Evolutionary conservation across 1,140 invertebrate species (phyloP).

Genomic region (Subanguina moxae): DNA sequence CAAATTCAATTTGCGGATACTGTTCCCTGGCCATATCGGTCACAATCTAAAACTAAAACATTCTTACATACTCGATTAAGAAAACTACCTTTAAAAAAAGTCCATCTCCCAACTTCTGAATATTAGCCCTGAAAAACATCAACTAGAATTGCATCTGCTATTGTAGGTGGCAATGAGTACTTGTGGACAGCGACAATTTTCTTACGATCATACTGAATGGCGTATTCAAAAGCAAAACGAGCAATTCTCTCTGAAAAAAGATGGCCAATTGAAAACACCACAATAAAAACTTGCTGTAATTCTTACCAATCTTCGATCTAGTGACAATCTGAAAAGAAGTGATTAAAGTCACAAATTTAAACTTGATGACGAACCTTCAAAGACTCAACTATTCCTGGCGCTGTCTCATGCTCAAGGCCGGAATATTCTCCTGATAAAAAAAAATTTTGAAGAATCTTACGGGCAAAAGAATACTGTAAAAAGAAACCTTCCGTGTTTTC

Average conservation of each 20-base stretch:
- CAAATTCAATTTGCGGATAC: slow-evolving; percentile 50
- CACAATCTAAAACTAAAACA: slow-evolving; percentile 14
- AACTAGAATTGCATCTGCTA: slow-evolving; percentile 53
- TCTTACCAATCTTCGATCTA: slow-evolving; percentile 66
- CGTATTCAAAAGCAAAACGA: slow-evolving; percentile 91
- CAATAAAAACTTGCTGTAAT: too few relatives aligned
- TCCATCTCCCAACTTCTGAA: neutral
- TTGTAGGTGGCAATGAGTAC: slow-evolving; percentile 78
- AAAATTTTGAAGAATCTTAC: slow-evolving; percentile 67
- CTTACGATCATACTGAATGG: slow-evolving; percentile 77
- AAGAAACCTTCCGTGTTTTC: slow-evolving; percentile 74
- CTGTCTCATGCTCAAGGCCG: slow-evolving; percentile 94
- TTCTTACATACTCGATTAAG: neutral
- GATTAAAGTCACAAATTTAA: slow-evolving; percentile 42
- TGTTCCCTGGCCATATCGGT: slow-evolving; percentile 41
- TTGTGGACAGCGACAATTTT: slow-evolving; percentile 96
- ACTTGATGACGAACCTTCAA: slow-evolving; percentile 76
- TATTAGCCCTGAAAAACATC: slow-evolving; percentile 27
- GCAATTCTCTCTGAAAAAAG: slow-evolving; percentile 70
- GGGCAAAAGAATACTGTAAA: slow-evolving; percentile 34
- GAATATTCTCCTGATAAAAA: slow-evolving; percentile 69
- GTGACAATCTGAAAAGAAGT: slow-evolving; percentile 74
- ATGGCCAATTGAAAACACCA: too few relatives aligned
- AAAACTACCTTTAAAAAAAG: neutral
- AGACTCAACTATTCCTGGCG: slow-evolving; percentile 86